Base-by-base conservation (phyloP, 2,797 vertebrate genomes). In the Zonotrichia albicollis region DNA sequence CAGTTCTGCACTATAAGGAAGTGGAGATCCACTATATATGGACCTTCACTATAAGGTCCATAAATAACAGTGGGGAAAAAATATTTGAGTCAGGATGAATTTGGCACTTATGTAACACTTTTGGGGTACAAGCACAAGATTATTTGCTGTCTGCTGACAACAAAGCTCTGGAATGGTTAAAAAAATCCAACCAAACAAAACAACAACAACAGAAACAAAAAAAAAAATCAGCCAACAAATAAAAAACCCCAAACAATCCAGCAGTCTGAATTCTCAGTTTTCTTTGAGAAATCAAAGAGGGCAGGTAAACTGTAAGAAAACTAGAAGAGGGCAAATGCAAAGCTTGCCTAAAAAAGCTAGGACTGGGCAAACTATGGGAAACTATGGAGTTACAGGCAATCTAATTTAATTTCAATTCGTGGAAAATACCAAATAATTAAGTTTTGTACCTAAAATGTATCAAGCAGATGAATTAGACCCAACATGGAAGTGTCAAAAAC, bases 191-290 rank as follows among this genome's bases (percentile, higher is more conserved):
- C 4, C 16, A 46, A 67, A 16, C 15, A 45, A 82, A 89, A 29
- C 9, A 36, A 25, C 10, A 48, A 25, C 8, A 54, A 30, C 15
- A 57, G 16, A 67, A 73, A 29, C 6, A 58, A 46, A 61, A 7
- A 8, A 26, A 50, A 70, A 60, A 71, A 16, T 1, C 32, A 57
- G 14, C 5, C 36, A 80, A 53, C 0, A 0, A 66, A 54, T 19
- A 45, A 50, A 62, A 61, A 18, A 0, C 0, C 20, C 25, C 4
- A 27, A 55, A 74, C 11, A 50, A 51, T 38, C 13, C 42, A 67
- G n/a, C 23, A 70, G 6, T 25, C 13, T 42, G 17, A 84, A 46
- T 10, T 55, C 5, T 9, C 30, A 50, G 8, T 26, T 61, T 61
- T 71, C 42, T 55, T 55, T 16, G 23, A 84, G 42, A 87, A 57